These are phyloP conservation scores for Avahi laniger DNA, from an alignment of 2,797 vertebrate genomes.

Conservation along the genomic window DNA sequence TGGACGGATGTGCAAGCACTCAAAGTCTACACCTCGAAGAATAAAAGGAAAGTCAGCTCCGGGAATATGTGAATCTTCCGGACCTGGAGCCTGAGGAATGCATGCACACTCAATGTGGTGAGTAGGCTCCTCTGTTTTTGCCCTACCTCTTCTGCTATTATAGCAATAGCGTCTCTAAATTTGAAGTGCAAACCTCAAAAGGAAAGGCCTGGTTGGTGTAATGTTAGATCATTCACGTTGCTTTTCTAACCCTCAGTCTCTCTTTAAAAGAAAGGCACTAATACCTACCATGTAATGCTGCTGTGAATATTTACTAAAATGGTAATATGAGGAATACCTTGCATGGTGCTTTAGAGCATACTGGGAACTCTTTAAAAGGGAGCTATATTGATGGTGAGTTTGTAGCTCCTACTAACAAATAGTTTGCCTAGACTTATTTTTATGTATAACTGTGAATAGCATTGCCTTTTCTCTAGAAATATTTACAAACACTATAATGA, in stretches of 20 bases:
- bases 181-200: neutral
- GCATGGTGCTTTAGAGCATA: neutral
- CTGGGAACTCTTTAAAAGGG: neutral
- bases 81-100: fast-evolving
- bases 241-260: neutral
- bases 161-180: neutral
- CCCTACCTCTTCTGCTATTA: neutral
- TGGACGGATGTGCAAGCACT: fast-evolving
- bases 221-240: neutral
- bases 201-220: neutral
- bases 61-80: fast-evolving
- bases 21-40: neutral
- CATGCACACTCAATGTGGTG: fast-evolving
- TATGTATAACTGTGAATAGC: neutral
- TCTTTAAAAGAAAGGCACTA: neutral
- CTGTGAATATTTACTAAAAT: neutral
- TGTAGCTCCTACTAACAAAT: neutral
- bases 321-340: neutral
- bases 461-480: neutral
- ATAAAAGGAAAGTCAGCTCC: neutral
- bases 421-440: neutral
- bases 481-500: neutral
- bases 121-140: neutral
- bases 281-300: neutral
- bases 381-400: neutral